Conservation (phyloP, 2,888 invertebrate genomes). For the Amaurobius ferox region DNA sequence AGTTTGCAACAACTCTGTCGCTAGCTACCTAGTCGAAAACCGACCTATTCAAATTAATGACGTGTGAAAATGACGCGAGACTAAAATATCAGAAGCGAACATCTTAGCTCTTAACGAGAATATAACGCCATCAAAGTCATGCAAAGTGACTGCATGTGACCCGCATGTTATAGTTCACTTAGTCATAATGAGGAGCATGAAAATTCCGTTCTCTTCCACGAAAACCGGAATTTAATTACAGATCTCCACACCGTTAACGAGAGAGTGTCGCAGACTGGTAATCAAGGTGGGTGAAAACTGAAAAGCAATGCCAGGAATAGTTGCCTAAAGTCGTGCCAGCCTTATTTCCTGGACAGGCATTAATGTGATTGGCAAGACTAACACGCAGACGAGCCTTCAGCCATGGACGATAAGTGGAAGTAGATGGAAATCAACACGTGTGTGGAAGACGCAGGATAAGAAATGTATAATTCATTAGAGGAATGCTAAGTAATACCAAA, state of each 20-base stretch:
- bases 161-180: background rate
- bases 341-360: conserved; percentile 29
- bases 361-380: background rate
- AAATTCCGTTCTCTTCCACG: conserved; percentile 8
- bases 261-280: conserved; percentile 28
- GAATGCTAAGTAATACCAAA: no score
- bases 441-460: background rate
- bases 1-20: no score
- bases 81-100: background rate
- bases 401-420: background rate
- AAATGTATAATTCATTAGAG: no score
- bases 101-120: background rate
- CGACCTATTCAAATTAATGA: conserved; percentile 13
- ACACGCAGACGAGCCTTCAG: background rate
- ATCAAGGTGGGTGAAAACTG: conserved; percentile 33
- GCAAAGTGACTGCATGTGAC: background rate
- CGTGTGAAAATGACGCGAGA: background rate
- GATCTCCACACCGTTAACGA: conserved; percentile 33
- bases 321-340: background rate
- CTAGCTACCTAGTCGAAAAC: no score
- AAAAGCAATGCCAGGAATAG: background rate
- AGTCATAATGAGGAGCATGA: background rate
- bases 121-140: background rate
- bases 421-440: background rate
- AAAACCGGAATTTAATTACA: conserved; percentile 62